Percentiles rank a stretch among this genome's conserved stretches.
Conservation (phyloP, 2,113 vertebrate genomes). For the Dipodomys stephensi region DNA sequence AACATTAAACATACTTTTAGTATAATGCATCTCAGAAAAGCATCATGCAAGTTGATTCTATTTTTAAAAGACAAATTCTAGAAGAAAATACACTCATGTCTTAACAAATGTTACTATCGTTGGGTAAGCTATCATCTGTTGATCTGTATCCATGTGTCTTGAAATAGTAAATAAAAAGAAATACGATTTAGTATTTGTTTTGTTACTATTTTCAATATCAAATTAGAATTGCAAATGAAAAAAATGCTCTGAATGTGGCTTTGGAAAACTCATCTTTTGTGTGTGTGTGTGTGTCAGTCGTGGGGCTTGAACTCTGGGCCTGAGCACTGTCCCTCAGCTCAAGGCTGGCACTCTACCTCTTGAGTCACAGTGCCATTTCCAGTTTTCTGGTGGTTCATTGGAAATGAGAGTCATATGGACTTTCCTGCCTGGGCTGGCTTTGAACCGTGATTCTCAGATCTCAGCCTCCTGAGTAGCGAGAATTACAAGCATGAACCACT, state of each 20-base stretch:
- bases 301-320: no score
- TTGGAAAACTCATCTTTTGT: not conserved
- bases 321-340: no score
- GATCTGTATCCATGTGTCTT: slow-evolving; percentile 15
- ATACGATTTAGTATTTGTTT: not conserved
- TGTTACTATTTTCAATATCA: not conserved
- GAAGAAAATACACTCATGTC: slow-evolving; percentile 17
- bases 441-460: no score
- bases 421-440: no score
- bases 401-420: no score
- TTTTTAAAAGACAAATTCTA: slow-evolving; percentile 43
- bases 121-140: not conserved
- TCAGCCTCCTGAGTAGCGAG: no score
- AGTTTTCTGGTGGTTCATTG: no score
- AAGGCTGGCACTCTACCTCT: no score
- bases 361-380: no score
- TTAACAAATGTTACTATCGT: not conserved
- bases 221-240: not conserved
- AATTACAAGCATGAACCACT: no score
- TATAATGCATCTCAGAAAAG: slow-evolving; percentile 9
- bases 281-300: no score
- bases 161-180: slow-evolving; percentile 56
- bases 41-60: not conserved
- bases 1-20: not conserved
- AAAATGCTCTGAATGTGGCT: not conserved